phyloP scores from a whole-genome alignment of 2,888 invertebrate genomes.

The Ormyrus pomaceus region DNA sequence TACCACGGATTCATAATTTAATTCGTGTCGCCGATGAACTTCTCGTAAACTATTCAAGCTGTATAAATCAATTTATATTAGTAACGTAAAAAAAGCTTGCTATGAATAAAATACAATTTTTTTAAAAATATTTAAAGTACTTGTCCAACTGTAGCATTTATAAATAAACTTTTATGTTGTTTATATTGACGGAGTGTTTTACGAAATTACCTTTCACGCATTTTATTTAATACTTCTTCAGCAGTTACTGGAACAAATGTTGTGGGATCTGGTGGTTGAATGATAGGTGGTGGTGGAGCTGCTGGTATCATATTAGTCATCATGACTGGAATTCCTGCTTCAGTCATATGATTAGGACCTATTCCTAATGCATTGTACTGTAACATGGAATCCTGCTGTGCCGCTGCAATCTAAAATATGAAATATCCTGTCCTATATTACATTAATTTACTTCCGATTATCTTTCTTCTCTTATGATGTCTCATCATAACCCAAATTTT shows the following conservation, averaged over 20 bases:
- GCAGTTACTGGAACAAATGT: constrained; percentile 75
- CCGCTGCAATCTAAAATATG: constrained; percentile 74
- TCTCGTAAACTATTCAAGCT: constrained; percentile 80
- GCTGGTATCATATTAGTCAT: constrained; percentile 72
- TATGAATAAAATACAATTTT: constrained; percentile 7
- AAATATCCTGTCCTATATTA: neutral
- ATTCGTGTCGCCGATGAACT: constrained; percentile 78
- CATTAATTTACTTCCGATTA: neutral
- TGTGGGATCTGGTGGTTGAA: constrained; percentile 72
- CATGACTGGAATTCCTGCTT: constrained; percentile 64
- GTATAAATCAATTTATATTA: constrained; percentile 64
- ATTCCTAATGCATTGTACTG: constrained; percentile 70
- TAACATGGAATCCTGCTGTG: constrained; percentile 76
- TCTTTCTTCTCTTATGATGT: too few relatives aligned
- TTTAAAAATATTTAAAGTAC: neutral
- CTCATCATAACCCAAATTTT: too few relatives aligned
- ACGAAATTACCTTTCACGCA: constrained; percentile 74
- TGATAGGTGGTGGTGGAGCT: constrained; percentile 72
- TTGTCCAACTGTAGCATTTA: neutral
- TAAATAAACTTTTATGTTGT: constrained; percentile 11
- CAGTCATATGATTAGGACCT: constrained; percentile 66
- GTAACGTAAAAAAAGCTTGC: neutral
- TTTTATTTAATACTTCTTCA: constrained; percentile 77
- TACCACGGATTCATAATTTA: constrained; percentile 77
- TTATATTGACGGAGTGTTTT: neutral